Conservation (phyloP, 2,888 invertebrate species). For the Tricholauxania praeusta region DNA sequence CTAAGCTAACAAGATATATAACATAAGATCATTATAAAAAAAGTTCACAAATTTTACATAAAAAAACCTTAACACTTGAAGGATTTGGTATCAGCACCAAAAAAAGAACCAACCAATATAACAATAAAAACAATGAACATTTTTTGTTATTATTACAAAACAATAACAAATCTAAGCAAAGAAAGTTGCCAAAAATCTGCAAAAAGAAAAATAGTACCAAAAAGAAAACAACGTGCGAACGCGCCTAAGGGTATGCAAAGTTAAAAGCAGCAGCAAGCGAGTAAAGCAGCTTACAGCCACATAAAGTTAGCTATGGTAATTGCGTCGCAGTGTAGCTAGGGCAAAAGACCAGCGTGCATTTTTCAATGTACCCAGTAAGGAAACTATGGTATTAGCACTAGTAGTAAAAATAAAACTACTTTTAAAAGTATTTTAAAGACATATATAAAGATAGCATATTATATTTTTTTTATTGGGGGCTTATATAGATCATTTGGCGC, state of each 20-base stretch:
- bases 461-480: no score
- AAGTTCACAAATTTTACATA: slow-evolving; percentile 20
- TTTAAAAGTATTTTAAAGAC: no score
- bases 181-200: not conserved
- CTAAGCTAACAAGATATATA: not conserved
- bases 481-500: no score
- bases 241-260: slow-evolving; percentile 27
- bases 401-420: no score
- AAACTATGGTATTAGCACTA: no score
- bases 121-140: no score
- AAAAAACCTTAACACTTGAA: slow-evolving; percentile 10
- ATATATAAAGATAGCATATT: no score
- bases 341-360: no score
- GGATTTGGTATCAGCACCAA: no score
- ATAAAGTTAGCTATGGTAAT: not conserved
- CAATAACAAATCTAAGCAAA: not conserved
- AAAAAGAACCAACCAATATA: no score
- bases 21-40: not conserved
- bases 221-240: slow-evolving; percentile 19
- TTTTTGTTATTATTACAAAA: not conserved
- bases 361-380: no score
- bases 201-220: not conserved
- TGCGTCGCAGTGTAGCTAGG: not conserved
- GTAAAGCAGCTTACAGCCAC: not conserved
- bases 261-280: slow-evolving; percentile 8